Percentiles rank a stretch among this genome's conserved stretches.
Conservation (phyloP, 2,113 vertebrate species). For the Pionites leucogaster region DNA sequence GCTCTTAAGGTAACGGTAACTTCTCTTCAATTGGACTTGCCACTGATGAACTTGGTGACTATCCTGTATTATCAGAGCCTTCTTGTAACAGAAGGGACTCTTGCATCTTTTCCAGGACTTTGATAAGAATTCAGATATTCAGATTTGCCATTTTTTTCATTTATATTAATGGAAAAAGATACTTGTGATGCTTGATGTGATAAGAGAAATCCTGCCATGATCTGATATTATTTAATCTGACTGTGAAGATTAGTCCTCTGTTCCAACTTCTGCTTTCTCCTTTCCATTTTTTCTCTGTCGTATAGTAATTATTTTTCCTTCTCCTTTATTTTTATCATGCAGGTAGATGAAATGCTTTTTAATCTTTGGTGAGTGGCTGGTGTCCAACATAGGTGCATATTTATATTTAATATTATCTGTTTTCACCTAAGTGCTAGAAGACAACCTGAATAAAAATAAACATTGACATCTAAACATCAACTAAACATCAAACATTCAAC, state of each 20-base stretch:
- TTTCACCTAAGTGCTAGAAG: not conserved
- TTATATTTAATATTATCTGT: not conserved
- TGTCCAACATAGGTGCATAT: not conserved
- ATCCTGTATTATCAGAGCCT: not conserved
- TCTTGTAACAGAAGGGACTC: not conserved
- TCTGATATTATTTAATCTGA: not conserved
- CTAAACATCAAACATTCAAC: not conserved
- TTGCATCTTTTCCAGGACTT: not conserved
- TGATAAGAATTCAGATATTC: not conserved
- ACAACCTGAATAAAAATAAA: not conserved
- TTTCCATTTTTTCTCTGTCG: not conserved
- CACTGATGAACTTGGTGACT: not conserved
- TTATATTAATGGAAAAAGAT: not conserved
- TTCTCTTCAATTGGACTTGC: not conserved
- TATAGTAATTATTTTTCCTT: not conserved
- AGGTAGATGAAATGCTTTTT: not conserved
- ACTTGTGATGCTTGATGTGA: not conserved
- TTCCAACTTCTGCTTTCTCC: not conserved
- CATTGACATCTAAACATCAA: not conserved
- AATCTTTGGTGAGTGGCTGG: not conserved
- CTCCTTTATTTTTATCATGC: not conserved
- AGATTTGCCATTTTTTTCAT: not conserved
- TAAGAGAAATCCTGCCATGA: not conserved
- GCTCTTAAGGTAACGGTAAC: not conserved
- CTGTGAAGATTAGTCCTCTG: not conserved